These are phyloP conservation scores for Elephantulus edwardii DNA, from an alignment of 2,113 vertebrate species.

Conservation along the genomic window DNA sequence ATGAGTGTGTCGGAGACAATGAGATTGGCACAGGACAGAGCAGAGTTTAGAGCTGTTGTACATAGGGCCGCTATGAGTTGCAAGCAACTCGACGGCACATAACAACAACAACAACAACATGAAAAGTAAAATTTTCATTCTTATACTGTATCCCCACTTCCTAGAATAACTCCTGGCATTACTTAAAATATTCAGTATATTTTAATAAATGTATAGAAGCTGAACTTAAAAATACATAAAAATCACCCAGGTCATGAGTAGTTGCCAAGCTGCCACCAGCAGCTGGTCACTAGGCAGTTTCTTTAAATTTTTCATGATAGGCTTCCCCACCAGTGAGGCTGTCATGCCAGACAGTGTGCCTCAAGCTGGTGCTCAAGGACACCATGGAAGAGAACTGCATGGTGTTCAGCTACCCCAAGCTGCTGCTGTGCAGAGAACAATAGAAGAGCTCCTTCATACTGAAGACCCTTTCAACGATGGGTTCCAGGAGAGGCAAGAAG, in stretches of 20 bases:
- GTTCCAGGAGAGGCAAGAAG: constrained; percentile 90
- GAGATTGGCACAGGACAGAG: no score
- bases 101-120: no score
- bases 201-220: neutral
- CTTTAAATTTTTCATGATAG: neutral
- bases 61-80: no score
- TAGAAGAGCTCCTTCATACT: constrained; percentile 84
- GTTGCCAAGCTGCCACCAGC: no score
- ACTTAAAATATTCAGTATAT: neutral
- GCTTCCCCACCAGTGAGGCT: constrained; percentile 75
- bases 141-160: neutral
- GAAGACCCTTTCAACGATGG: constrained; percentile 94
- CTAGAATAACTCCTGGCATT: neutral
- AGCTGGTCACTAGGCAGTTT: neutral
- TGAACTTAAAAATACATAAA: neutral
- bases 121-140: no score
- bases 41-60: no score
- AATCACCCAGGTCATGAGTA: neutral
- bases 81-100: no score
- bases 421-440: constrained; percentile 87
- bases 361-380: constrained; percentile 92
- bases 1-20: no score
- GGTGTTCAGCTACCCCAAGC: constrained; percentile 96
- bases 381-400: constrained; percentile 93
- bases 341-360: constrained; percentile 88